A percentile compares a stretch with the other conserved stretches of the same genome.
These are phyloP conservation scores for Trachemys scripta DNA, from an alignment of 2,113 vertebrate species.

Conservation along the genomic window DNA sequence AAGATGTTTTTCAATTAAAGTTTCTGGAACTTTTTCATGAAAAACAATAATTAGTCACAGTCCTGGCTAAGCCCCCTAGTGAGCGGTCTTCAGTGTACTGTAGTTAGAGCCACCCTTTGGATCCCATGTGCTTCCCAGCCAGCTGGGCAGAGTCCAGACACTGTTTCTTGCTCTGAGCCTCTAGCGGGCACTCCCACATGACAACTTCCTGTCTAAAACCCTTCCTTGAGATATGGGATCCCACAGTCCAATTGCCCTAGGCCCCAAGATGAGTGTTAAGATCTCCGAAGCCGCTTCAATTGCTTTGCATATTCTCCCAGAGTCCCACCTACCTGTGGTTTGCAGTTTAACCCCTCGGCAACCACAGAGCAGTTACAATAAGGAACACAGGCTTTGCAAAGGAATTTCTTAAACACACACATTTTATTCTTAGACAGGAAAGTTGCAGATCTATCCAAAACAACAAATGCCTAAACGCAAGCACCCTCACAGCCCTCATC, in stretches of 20 bases:
- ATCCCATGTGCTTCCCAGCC: conserved; percentile 22
- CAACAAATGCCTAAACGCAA: neutral
- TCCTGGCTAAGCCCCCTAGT: neutral
- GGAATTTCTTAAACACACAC: neutral
- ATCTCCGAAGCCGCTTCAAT: neutral
- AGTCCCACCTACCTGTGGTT: neutral
- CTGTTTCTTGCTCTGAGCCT: neutral
- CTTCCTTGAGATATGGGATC: neutral
- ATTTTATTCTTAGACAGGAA: neutral
- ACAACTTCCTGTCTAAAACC: neutral
- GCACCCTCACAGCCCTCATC: neutral
- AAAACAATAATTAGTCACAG: conserved; percentile 25
- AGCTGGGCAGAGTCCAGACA: conserved; percentile 7
- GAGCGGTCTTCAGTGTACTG: conserved; percentile 18
- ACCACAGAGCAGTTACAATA: neutral
- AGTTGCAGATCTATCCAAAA: neutral
- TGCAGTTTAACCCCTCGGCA: no score
- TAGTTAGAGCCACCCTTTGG: conserved; percentile 28
- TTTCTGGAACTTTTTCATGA: conserved; percentile 5
- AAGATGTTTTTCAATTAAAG: neutral
- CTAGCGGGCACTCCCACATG: neutral
- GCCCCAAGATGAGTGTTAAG: neutral
- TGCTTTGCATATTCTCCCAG: neutral
- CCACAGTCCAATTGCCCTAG: neutral
- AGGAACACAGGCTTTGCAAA: neutral